These are phyloP conservation scores for Indri indri DNA, from an alignment of 2,113 vertebrate species.

Conservation along the genomic window DNA sequence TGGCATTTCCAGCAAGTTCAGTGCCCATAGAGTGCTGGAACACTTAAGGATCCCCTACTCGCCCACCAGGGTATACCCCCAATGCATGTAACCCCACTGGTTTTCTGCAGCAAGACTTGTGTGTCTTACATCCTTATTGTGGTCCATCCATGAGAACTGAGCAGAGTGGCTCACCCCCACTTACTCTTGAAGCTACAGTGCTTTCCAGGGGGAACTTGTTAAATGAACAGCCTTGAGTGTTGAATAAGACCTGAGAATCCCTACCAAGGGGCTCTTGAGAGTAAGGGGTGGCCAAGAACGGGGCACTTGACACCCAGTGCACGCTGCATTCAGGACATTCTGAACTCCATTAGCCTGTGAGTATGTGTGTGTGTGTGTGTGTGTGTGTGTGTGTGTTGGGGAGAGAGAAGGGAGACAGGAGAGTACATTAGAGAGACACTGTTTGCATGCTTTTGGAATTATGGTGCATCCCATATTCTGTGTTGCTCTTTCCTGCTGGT, in stretches of 20 bases:
- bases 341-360: neutral
- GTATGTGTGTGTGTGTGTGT: neutral
- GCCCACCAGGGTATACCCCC: too few species aligned
- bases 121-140: neutral
- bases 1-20: constrained; percentile 1
- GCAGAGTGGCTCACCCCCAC: neutral
- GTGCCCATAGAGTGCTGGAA: neutral
- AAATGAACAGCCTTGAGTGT: neutral
- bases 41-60: neutral
- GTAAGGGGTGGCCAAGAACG: neutral
- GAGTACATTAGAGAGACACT: neutral
- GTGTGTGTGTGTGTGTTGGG: neutral
- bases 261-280: neutral
- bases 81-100: neutral
- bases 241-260: neutral
- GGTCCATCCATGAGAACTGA: neutral
- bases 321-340: neutral
- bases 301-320: neutral
- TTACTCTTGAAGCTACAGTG: neutral
- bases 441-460: neutral
- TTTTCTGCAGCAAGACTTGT: neutral
- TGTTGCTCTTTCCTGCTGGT: neutral
- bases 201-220: neutral
- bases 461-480: rapidly evolving
- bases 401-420: neutral